Base-by-base conservation (phyloP, 2,797 vertebrate genomes). In the Pogoniulus pusillus region DNA sequence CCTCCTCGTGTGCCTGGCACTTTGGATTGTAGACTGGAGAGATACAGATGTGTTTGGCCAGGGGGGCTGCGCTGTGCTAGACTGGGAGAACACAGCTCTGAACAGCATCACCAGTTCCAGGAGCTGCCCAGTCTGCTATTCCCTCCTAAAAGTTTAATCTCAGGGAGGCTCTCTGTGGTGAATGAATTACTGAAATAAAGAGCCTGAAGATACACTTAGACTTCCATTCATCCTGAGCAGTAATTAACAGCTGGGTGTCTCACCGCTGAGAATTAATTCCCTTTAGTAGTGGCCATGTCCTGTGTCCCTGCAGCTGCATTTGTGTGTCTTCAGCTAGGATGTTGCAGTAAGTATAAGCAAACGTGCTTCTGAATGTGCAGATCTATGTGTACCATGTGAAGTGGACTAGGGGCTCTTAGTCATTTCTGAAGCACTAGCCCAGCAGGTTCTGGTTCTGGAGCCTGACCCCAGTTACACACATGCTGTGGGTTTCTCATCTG, bases 171-270 rank as follows among this genome's bases (percentile, higher is more conserved):
- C 43, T 85, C 69, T 81, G 47, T 63, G 76, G 84, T 85, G 84
- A 94, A 93, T 81, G 73, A 90, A 72, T 95, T 91, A 90, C 26
- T 69, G 70, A 90, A 93, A 81, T 53, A 30, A 89, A 93, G 29
- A 0, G 45, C 92, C 89, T 66, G 73, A 89, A 94, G 95, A 74
- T 68, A 94, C 79, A 35, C 82, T 86, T 88, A 80, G 81, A 34
- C 75, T 92, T 87, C 10, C 3, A 13, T 64, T 92, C 82, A 75
- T 93, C 87, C 82, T 62, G 73, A 74, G 65, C 85, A 69, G 66
- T 93, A 93, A 89, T 93, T 93, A 95, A 83, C 75, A 87, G 73
- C 79, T 93, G 84, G 69, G 55, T 89, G 84, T 85, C 73, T 94
- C 55, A 23, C 86, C 1, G 0, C 79, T 43, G 63, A 89, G 89